phyloP scores from a whole-genome alignment of 2,888 invertebrate species.

The Rhamnusium bicolor region DNA sequence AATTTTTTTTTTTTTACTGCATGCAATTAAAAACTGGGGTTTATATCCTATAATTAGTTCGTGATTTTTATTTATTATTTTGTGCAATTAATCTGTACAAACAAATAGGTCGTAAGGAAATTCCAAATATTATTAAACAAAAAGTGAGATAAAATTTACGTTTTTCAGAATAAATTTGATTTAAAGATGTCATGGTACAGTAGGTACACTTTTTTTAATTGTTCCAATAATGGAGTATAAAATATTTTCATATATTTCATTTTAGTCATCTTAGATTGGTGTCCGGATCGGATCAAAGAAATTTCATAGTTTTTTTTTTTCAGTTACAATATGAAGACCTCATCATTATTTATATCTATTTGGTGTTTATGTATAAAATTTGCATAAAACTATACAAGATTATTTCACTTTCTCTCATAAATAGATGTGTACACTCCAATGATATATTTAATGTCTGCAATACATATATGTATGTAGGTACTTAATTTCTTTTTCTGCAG shows the following conservation, averaged over 20 bases:
- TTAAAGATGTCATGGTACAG: conserved; percentile 44
- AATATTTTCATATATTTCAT: conserved; percentile 19
- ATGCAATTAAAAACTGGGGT: neutral
- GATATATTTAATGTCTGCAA: neutral
- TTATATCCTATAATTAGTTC: conserved; percentile 11
- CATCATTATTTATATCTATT: neutral
- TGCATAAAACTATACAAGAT: neutral
- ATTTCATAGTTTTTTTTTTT: neutral
- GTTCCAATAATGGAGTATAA: conserved; percentile 21
- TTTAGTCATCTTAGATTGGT: conserved; percentile 8
- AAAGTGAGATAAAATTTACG: conserved; percentile 14
- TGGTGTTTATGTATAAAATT: neutral
- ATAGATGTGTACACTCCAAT: neutral
- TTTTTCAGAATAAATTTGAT: conserved; percentile 38
- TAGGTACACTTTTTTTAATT: conserved; percentile 38
- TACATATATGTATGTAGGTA: too few relatives aligned
- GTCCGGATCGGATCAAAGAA: neutral
- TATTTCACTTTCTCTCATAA: neutral
- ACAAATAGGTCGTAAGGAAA: conserved; percentile 28
- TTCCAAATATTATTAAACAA: conserved; percentile 24
- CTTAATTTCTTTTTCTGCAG: neutral
- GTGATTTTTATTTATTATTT: conserved; percentile 27
- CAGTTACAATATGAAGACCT: neutral
- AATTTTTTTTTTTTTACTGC: neutral
- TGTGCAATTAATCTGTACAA: conserved; percentile 29